These are phyloP conservation scores for Nomada flava DNA, from an alignment of 2,888 invertebrate species.

Conservation along the genomic window DNA sequence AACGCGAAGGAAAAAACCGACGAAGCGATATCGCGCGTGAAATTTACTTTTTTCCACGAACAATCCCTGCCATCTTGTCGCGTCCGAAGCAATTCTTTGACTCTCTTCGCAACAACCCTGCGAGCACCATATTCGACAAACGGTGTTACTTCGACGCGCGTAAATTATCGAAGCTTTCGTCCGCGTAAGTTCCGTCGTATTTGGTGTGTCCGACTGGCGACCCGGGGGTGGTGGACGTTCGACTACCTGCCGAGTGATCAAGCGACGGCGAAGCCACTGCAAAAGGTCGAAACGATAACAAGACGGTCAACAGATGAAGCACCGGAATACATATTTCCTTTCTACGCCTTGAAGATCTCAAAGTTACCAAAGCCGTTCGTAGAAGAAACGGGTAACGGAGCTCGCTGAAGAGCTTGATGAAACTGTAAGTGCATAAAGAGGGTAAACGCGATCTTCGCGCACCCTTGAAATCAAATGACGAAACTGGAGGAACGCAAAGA, in stretches of 20 bases:
- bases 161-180: slow-evolving; percentile 3
- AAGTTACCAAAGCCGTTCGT: slow-evolving; percentile 57
- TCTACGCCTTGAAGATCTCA: neutral
- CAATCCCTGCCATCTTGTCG: slow-evolving; percentile 6
- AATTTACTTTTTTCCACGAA: slow-evolving; percentile 1
- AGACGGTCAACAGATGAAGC: slow-evolving; percentile 34
- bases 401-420: slow-evolving; percentile 54
- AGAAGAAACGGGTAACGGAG: slow-evolving; percentile 44
- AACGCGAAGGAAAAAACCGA: neutral
- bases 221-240: neutral
- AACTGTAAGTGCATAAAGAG: slow-evolving; percentile 61
- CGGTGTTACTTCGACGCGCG: slow-evolving; percentile 4
- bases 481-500: slow-evolving; percentile 41
- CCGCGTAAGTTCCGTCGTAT: neutral
- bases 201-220: neutral
- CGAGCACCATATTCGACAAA: neutral
- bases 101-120: neutral
- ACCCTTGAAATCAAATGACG: slow-evolving; percentile 62
- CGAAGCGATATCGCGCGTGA: neutral
- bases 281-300: slow-evolving; percentile 31
- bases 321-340: slow-evolving; percentile 33
- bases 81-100: slow-evolving; percentile 6
- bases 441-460: slow-evolving; percentile 65
- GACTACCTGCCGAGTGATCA: neutral
- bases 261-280: neutral